Conservation (phyloP, 2,113 vertebrate species). For the Sorex fumeus region DNA sequence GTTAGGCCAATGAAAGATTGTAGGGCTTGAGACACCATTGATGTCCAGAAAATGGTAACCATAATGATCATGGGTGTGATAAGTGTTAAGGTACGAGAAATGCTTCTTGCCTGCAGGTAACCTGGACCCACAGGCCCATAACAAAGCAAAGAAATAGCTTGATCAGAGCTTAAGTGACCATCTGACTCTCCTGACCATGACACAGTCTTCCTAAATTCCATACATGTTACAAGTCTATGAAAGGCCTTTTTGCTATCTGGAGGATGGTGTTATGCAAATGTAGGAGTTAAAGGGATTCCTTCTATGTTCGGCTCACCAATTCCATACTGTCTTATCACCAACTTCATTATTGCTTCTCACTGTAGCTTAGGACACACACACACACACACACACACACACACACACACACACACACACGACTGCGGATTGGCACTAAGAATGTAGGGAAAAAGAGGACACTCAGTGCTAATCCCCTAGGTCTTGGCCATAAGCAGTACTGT, state of each 20-base stretch:
- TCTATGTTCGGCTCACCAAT: background rate
- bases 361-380: background rate
- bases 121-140: background rate
- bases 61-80: too few relatives aligned
- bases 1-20: background rate
- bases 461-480: background rate
- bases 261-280: too few relatives aligned
- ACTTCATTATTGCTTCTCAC: background rate
- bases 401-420: fast-evolving
- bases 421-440: background rate
- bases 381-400: fast-evolving
- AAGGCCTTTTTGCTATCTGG: background rate
- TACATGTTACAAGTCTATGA: fast-evolving
- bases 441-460: background rate
- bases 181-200: background rate
- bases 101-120: background rate
- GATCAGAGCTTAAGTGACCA: background rate
- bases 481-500: background rate
- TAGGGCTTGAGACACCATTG: background rate
- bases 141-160: background rate
- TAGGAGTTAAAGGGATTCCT: background rate
- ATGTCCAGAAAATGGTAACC: background rate
- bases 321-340: background rate
- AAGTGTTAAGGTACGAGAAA: background rate
- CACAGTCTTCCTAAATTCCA: background rate